Evolutionary conservation across 1,140 invertebrate genomes (phyloP), one percentile per base, ranked within the genome.

Genomic region (Drosophila nigrodunni): DNA sequence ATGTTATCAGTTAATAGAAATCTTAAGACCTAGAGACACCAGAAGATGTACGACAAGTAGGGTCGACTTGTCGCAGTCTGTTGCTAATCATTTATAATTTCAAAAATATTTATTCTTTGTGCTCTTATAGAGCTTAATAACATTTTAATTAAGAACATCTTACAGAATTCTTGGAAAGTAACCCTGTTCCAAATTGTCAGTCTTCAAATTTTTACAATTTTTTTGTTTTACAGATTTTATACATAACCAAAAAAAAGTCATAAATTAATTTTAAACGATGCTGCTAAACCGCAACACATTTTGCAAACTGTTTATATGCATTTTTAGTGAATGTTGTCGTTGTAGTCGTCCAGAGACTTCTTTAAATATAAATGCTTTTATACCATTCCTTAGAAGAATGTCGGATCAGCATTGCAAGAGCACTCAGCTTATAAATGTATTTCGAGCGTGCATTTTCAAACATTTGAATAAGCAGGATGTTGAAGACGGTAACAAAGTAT

Each of bases 401-500:
- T 58, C 55, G 0, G 11, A 25, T 13, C 2, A 44, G 10, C 25
- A 21, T 9, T 37, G 46, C n/a, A 62, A 50, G 4, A 49, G 13
- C 1, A 4, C 46, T 2, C 6, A 58, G 1, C 50, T 74, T 1
- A 10, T 70, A 25, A 11, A 46, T n/a, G 52, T 67, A 7, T 75
- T 75, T 30, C 52, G 52, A 8, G 21, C 18, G 9, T 75, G 73
- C 9, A n/a, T 75, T 0, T 75, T 50, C 5, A 71, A 49, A 37
- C 13, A n/a, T 30, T n/a, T 60, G 1, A 41, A 54, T 0, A 11
- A 54, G 18, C 68, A 72, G 8, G 39, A 73, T 0, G 1, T 52
- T 0, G 3, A 58, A 18, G 1, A 7, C 2, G 70, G 70, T 2
- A 77, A 67, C 9, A 77, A 77, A 39, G 70, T 77, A 1, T 62